Percentiles rank a stretch among this genome's conserved stretches.
Conservation (phyloP, 2,888 invertebrate species). For the Himalopsyche kuldschensis region DNA sequence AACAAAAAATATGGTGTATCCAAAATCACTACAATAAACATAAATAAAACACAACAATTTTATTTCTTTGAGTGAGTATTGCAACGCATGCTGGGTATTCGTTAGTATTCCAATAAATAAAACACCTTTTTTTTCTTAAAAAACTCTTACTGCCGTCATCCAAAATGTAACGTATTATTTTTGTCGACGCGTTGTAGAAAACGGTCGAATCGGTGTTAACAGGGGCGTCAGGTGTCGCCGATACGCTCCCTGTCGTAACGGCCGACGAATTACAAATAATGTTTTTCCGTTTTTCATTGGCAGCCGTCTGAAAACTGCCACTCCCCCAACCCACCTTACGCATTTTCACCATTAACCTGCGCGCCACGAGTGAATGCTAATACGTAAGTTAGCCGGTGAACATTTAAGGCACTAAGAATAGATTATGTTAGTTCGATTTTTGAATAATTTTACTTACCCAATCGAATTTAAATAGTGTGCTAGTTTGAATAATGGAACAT, state of each 20-base stretch:
- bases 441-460: too few relatives aligned
- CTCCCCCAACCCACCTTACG: neutral
- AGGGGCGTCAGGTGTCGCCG: slow-evolving; percentile 13
- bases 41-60: too few relatives aligned
- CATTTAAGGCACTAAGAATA: neutral
- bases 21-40: too few relatives aligned
- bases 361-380: neutral
- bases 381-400: neutral
- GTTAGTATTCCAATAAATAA: too few relatives aligned
- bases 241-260: slow-evolving; percentile 7
- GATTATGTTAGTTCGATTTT: neutral
- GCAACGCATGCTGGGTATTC: too few relatives aligned
- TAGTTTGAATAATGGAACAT: too few relatives aligned
- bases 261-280: slow-evolving; percentile 22
- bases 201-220: neutral
- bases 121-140: too few relatives aligned
- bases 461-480: too few relatives aligned
- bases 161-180: neutral
- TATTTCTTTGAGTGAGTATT: too few relatives aligned
- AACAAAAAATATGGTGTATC: too few relatives aligned
- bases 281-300: slow-evolving; percentile 22
- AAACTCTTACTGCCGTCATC: too few relatives aligned
- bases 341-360: neutral
- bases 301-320: neutral
- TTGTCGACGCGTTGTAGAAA: neutral